Evolutionary conservation across 2,888 invertebrate genomes (phyloP), one percentile per base, ranked within the genome.

Genomic region (Siphlonurus alternatus): DNA sequence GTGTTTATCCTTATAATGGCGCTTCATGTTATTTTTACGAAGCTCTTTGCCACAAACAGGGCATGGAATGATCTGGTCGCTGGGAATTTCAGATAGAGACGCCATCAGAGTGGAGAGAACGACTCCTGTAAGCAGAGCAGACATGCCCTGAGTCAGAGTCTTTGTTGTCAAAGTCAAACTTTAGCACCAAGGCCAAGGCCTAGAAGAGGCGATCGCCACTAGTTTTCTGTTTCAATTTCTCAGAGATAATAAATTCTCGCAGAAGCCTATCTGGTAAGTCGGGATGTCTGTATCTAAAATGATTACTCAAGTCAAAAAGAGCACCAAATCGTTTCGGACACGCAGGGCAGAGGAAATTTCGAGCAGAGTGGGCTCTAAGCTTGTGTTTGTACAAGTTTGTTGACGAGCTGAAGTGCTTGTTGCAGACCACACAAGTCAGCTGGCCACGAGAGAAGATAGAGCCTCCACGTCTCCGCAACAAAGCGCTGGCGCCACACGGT

Each of bases 1-100:
- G 61, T 66, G 66, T 10, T 53, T 62, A 62, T 66, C 64, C 7
- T 61, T 60, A 23, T 62, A 59, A 62, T 66, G 64, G 2, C 66
- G 61, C 15, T 62, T 56, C 24, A 66, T 38, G 53, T 63, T 66
- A 20, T 61, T 62, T 54, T 64, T 66, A 60, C 64, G 62, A 23
- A 66, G 53, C 18, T 59, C 62, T 60, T 64, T 66, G 19, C 60
- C 62, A 25, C 64, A 66, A 24, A 23, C 62, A 38, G 63, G 62
- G 62, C 62, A 61, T 23, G 63, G 63, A 20, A 61, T n/a, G 25
- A 38, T 15, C 38, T 38, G 38, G 38, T 38, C 38, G 38, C 38
- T 38, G 38, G 38, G 38, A 38, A 38, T 38, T 10, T 38, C 38
- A 15, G 38, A 5, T 5, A 15, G 7, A 5, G 38, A 38, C 38